A percentile compares a stretch with the other conserved stretches of the same genome.
phyloP scores from a whole-genome alignment of 2,113 vertebrate species.

The Pollachius pollachius region DNA sequence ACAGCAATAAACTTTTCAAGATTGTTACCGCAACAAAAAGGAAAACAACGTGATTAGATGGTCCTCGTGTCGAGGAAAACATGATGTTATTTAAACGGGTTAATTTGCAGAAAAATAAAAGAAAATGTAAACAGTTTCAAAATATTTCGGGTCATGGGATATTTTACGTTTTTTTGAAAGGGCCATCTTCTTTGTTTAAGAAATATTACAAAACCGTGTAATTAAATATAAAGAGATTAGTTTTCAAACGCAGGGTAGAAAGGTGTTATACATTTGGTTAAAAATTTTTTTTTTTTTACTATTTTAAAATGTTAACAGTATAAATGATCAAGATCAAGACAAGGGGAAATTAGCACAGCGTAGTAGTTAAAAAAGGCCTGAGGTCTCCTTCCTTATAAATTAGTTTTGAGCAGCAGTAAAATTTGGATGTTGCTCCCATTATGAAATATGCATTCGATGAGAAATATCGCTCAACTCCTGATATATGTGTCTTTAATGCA shows the following conservation, averaged over 20 bases:
- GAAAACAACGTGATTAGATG: constrained; percentile 52
- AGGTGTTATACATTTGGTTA: constrained; percentile 26
- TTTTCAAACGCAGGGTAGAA: constrained; percentile 14
- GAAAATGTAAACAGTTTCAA: constrained; percentile 55
- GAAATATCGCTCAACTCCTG: no score
- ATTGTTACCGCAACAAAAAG: constrained; percentile 61
- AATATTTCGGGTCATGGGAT: constrained; percentile 26
- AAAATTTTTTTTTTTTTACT: constrained; percentile 18
- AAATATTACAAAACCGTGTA: constrained; percentile 12
- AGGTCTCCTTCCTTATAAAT: constrained; percentile 6
- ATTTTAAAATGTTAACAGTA: constrained; percentile 17
- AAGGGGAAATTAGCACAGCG: constrained; percentile 32
- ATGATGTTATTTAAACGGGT: constrained; percentile 12
- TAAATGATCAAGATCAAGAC: constrained; percentile 5
- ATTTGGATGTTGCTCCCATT: neutral
- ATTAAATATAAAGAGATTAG: constrained; percentile 6
- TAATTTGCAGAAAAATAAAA: constrained; percentile 25
- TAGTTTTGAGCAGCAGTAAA: neutral
- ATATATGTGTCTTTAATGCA: no score
- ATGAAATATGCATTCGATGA: no score
- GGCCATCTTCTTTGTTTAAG: constrained; percentile 38
- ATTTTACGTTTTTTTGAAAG: constrained; percentile 49
- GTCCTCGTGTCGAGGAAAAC: constrained; percentile 48
- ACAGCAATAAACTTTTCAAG: constrained; percentile 48
- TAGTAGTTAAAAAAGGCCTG: neutral